A percentile compares a stretch with the other conserved stretches of the same genome.
Conservation (phyloP, 2,113 vertebrate genomes). For the Laterallus jamaicensis region DNA sequence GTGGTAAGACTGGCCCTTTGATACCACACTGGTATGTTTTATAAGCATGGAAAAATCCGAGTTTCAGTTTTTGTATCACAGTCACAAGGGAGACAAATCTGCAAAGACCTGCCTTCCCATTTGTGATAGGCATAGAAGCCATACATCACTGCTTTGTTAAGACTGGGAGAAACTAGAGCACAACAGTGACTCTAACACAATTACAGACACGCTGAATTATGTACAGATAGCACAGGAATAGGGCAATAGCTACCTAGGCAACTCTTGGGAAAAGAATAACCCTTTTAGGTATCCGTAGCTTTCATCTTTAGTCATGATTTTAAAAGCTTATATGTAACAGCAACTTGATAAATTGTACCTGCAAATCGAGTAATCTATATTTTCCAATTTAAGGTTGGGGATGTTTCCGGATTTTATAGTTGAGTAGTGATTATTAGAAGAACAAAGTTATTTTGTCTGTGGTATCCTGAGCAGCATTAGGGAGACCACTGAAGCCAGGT, state of each 20-base stretch:
- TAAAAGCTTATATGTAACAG: background rate
- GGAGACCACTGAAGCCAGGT: background rate
- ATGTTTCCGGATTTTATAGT: background rate
- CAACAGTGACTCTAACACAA: background rate
- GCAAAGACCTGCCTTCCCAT: background rate
- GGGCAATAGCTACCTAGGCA: background rate
- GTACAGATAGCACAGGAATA: background rate
- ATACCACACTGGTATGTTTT: background rate
- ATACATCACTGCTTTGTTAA: background rate
- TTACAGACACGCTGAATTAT: background rate
- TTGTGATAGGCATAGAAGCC: background rate
- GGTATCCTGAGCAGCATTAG: background rate
- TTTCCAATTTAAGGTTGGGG: background rate
- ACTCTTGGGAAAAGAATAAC: background rate
- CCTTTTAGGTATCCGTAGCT: accelerated
- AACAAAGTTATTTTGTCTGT: background rate
- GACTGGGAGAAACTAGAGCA: background rate
- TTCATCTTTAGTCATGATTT: background rate
- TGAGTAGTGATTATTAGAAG: background rate
- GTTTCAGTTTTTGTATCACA: background rate
- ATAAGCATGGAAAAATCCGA: background rate
- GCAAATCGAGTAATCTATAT: background rate
- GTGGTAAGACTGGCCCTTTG: background rate
- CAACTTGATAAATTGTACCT: background rate
- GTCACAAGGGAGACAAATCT: background rate